Evolutionary conservation across 2,113 vertebrate species (phyloP).

Genomic region (Cervus canadensis): DNA sequence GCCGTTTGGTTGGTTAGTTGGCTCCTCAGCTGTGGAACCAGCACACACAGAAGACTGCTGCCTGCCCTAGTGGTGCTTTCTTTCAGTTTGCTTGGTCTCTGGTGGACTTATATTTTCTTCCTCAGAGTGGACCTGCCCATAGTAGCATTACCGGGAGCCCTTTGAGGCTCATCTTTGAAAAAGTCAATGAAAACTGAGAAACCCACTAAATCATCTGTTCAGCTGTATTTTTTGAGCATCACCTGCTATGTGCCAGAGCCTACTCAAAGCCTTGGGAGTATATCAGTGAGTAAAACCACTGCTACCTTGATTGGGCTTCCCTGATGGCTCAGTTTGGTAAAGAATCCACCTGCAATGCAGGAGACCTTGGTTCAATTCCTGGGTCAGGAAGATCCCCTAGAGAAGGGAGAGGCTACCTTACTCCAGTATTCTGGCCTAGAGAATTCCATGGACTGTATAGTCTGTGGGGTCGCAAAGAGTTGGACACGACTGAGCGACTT

Average conservation of each 20-base stretch:
- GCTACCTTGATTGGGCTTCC: not conserved
- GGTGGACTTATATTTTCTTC: not conserved
- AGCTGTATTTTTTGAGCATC: not conserved
- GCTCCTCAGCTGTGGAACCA: not conserved
- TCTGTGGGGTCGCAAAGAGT: accelerated
- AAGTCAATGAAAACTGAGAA: not conserved
- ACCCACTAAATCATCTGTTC: not conserved
- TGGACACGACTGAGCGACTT: not conserved
- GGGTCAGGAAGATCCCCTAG: not conserved
- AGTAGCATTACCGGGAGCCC: accelerated
- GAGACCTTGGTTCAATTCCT: not conserved
- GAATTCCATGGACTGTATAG: not conserved
- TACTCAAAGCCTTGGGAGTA: not conserved
- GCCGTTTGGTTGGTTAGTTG: accelerated
- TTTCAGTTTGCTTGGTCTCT: not conserved
- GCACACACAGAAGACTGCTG: not conserved
- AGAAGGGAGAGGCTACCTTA: not conserved
- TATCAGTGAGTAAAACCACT: not conserved
- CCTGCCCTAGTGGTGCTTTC: not conserved
- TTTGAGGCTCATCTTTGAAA: not conserved
- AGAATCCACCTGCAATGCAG: not conserved
- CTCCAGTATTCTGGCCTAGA: not conserved
- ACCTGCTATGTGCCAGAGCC: not conserved
- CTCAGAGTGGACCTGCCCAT: not conserved
- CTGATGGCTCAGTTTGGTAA: not conserved